These are phyloP conservation scores for Tiphia femorata DNA, from an alignment of 2,888 invertebrate species.

Conservation along the genomic window DNA sequence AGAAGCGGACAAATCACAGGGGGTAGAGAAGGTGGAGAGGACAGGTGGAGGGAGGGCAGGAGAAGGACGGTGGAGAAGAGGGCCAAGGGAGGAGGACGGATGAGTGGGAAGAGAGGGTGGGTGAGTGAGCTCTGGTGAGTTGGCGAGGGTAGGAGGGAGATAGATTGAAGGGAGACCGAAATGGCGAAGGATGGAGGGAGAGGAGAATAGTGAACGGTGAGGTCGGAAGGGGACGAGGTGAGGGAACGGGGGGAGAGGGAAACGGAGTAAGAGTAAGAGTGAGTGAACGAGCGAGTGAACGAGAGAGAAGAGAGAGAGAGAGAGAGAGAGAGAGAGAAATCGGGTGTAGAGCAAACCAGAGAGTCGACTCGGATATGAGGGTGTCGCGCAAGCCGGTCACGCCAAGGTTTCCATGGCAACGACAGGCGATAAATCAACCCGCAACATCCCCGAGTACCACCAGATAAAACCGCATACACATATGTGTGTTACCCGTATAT, in stretches of 20 bases:
- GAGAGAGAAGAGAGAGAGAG: conserved; percentile 9
- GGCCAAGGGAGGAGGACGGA: conserved; percentile 19
- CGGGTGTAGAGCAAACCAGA: conserved; percentile 47
- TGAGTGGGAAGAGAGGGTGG: background rate
- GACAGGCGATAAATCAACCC: conserved; percentile 68
- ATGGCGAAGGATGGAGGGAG: background rate
- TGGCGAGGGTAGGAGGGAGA: conserved; percentile 14
- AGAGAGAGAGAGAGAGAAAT: conserved; percentile 18
- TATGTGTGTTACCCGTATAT: conserved; percentile 43
- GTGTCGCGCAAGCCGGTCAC: conserved; percentile 68
- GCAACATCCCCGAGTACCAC: conserved; percentile 64
- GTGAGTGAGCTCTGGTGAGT: conserved; percentile 7
- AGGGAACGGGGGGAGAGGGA: conserved; percentile 17
- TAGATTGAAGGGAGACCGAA: background rate
- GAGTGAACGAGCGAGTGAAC: background rate
- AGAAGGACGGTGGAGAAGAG: conserved; percentile 21
- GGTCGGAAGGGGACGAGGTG: conserved; percentile 22
- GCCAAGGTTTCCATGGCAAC: conserved; percentile 67
- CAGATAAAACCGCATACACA: conserved; percentile 64
- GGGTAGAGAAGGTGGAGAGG: conserved; percentile 22
- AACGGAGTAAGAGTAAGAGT: conserved; percentile 4
- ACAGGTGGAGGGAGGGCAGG: conserved; percentile 15
- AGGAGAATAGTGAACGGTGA: background rate
- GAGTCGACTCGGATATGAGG: conserved; percentile 65
- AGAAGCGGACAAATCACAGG: conserved; percentile 8